These are phyloP conservation scores for Ceratina japonica DNA, from an alignment of 1,140 invertebrate species.

Conservation along the genomic window DNA sequence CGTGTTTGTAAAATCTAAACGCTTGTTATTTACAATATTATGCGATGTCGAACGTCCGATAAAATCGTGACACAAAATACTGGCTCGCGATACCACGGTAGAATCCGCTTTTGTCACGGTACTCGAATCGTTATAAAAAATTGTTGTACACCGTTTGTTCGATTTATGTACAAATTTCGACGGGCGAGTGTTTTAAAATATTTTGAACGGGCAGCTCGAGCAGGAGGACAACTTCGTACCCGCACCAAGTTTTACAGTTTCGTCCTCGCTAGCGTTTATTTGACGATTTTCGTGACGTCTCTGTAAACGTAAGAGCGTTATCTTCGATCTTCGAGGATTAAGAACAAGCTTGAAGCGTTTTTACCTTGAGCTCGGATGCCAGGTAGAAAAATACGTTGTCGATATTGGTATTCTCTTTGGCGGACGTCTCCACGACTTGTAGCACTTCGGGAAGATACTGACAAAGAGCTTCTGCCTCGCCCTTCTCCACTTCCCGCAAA, in stretches of 20 bases:
- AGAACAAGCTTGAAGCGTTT: constrained; percentile 6
- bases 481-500: constrained; percentile 89
- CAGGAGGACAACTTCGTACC: constrained; percentile 71
- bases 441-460: constrained; percentile 91
- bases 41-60: neutral
- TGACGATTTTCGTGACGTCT: constrained; percentile 84
- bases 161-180: constrained; percentile 30
- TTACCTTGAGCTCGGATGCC: constrained; percentile 92
- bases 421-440: constrained; percentile 93
- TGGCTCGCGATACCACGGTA: constrained; percentile 1
- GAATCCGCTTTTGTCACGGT: neutral
- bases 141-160: constrained; percentile 11
- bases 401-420: constrained; percentile 96
- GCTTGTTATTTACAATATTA: constrained; percentile 41
- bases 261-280: constrained; percentile 80
- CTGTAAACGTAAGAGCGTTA: constrained; percentile 75
- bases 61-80: constrained; percentile 7
- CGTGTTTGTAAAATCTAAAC: constrained; percentile 26
- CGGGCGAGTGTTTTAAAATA: constrained; percentile 49
- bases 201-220: constrained; percentile 68
- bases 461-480: constrained; percentile 91
- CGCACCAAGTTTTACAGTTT: constrained; percentile 81
- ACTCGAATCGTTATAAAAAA: neutral
- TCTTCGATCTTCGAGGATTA: too few relatives aligned
- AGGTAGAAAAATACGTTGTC: constrained; percentile 94